Percentiles rank a stretch among this genome's conserved stretches.
These are phyloP conservation scores for Halcyon smyrnensis DNA, from an alignment of 2,797 vertebrate genomes.

Conservation along the genomic window DNA sequence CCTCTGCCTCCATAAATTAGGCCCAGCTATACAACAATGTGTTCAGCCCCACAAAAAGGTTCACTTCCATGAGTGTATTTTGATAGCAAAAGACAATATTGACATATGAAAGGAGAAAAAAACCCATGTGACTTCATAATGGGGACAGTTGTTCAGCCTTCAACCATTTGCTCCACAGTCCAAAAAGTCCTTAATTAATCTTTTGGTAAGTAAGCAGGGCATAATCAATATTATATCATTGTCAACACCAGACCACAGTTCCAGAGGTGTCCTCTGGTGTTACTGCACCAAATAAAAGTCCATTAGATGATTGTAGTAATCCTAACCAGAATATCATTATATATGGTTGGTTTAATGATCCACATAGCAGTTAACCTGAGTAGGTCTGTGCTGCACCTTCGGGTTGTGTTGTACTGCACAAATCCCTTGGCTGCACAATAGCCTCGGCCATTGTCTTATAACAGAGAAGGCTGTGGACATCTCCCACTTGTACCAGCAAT, in stretches of 20 bases:
- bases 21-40: background rate
- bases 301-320: background rate
- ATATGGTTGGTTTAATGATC: background rate
- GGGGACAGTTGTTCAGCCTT: background rate
- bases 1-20: background rate
- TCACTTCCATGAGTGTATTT: background rate
- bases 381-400: background rate
- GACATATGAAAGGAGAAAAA: background rate
- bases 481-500: background rate
- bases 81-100: background rate
- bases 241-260: background rate
- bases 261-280: rapidly evolving
- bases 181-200: background rate
- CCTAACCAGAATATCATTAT: background rate
- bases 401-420: background rate
- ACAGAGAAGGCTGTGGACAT: background rate
- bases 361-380: background rate
- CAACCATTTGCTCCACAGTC: background rate
- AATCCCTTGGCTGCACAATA: background rate
- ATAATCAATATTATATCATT: background rate
- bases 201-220: background rate
- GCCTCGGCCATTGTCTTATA: background rate
- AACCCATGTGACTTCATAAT: background rate
- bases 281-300: background rate
- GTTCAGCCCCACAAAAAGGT: background rate